These are phyloP conservation scores for Pardosa pseudoannulata DNA, from an alignment of 2,888 invertebrate genomes.

Conservation along the genomic window DNA sequence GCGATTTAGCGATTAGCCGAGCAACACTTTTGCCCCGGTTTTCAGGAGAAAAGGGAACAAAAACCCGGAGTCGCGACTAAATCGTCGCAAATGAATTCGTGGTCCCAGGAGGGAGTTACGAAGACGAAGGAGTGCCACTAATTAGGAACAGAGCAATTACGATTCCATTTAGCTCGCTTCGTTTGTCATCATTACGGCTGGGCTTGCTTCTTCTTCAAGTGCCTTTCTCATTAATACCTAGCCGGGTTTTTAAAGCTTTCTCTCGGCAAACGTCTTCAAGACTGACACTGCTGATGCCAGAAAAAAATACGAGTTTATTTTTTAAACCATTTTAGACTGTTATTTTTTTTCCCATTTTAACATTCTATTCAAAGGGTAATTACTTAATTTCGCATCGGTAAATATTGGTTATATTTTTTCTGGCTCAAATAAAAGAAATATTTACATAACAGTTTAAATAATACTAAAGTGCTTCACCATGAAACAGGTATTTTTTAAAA, in stretches of 20 bases:
- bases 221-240: slow-evolving; percentile 57
- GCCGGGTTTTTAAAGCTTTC: slow-evolving; percentile 52
- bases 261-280: slow-evolving; percentile 21
- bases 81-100: slow-evolving; percentile 71
- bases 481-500: too few relatives aligned
- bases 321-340: too few relatives aligned
- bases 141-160: slow-evolving; percentile 69
- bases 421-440: too few relatives aligned
- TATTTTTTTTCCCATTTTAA: too few relatives aligned
- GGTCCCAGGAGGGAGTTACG: slow-evolving; percentile 38
- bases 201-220: slow-evolving; percentile 26
- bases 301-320: background rate
- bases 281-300: background rate
- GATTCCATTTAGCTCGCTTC: slow-evolving; percentile 66
- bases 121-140: slow-evolving; percentile 60
- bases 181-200: slow-evolving; percentile 68
- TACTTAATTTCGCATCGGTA: too few relatives aligned
- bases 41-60: slow-evolving; percentile 43
- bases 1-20: slow-evolving; percentile 64
- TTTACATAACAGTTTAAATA: too few relatives aligned
- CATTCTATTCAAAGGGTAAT: too few relatives aligned
- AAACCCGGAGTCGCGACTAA: slow-evolving; percentile 57
- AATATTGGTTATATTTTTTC: too few relatives aligned
- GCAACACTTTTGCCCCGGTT: slow-evolving; percentile 59
- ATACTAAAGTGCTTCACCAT: too few relatives aligned